Evolutionary conservation across 2,113 vertebrate genomes (phyloP), one percentile per base, ranked within the genome.

Genomic region (Uria lomvia): DNA sequence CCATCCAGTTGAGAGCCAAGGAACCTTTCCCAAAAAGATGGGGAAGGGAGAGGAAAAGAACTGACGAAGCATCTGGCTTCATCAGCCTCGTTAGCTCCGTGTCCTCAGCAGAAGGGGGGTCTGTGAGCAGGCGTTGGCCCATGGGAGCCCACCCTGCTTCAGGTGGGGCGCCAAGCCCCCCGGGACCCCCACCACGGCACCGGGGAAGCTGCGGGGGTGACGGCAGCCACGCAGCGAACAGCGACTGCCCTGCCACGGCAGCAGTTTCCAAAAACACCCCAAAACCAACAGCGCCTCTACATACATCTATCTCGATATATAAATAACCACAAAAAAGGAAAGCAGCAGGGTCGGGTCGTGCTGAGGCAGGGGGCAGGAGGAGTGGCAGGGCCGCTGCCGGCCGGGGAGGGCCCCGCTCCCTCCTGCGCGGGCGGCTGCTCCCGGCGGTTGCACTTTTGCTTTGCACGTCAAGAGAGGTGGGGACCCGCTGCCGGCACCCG

Each of bases 381-480:
- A 55, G 34, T 45, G 5, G 72, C 21, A 15, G 8, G 5, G 9
- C 68, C 22, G 18, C 16, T 3, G 79, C 17, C 5, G 2, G 5
- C 2, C 1, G 47, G 80, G 75, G 70, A 59, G 81, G 52, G 80
- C 79, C 86, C 92, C 5, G 15, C 36, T 62, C 62, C 9, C 59
- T n/a, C 88, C 79, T 1, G 70, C 86, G 16, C 84, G 7, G 47
- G 86, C 95, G 45, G 56, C 92, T 59, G 80, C 92, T 30, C 42
- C 70, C 42, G 24, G 19, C 65, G 24, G 22, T 96, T 87, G 67
- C 94, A 11, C 88, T 97, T 97, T 95, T 84, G 81, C 80, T 96
- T 79, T 15, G 90, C 36, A 0, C 17, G 1, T 22, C 49, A 18
- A 29, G 47, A 24, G 75, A 80, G 74, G 68, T 40, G 82, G 80